Percentiles rank a stretch among this genome's conserved stretches.
Evolutionary conservation across 2,797 vertebrate species (phyloP).

Genomic region (Pangasius macronema): DNA sequence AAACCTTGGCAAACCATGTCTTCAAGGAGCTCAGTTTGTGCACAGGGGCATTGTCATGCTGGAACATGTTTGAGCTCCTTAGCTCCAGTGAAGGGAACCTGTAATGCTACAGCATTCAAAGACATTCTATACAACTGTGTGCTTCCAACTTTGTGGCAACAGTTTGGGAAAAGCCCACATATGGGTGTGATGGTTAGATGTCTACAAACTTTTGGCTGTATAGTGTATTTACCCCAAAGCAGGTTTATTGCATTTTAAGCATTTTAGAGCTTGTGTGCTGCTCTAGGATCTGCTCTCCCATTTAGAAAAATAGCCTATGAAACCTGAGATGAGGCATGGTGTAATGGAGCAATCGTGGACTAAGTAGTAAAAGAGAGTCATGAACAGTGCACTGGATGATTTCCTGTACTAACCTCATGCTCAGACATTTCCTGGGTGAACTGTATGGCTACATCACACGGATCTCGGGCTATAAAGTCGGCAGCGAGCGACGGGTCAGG

Average conservation of each 20-base stretch:
- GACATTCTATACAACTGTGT: background rate
- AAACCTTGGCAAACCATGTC: background rate
- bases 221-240: background rate
- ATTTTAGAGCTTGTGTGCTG: background rate
- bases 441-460: slow-evolving; percentile 75
- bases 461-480: slow-evolving; percentile 74
- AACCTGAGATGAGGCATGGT: background rate
- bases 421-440: slow-evolving; percentile 79
- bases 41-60: too few relatives aligned
- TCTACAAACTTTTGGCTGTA: background rate
- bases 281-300: background rate
- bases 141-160: background rate
- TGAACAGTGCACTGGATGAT: background rate
- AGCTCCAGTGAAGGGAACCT: background rate
- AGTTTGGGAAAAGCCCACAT: background rate
- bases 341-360: background rate
- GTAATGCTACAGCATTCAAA: background rate
- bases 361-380: background rate
- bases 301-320: background rate
- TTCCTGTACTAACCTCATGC: slow-evolving; percentile 77
- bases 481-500: slow-evolving; percentile 75
- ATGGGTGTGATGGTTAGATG: background rate
- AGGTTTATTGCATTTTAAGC: background rate
- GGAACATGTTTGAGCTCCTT: background rate
- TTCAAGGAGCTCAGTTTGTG: background rate